Evolutionary conservation across 2,888 invertebrate genomes (phyloP).

Genomic region (Athripsodes cinereus): DNA sequence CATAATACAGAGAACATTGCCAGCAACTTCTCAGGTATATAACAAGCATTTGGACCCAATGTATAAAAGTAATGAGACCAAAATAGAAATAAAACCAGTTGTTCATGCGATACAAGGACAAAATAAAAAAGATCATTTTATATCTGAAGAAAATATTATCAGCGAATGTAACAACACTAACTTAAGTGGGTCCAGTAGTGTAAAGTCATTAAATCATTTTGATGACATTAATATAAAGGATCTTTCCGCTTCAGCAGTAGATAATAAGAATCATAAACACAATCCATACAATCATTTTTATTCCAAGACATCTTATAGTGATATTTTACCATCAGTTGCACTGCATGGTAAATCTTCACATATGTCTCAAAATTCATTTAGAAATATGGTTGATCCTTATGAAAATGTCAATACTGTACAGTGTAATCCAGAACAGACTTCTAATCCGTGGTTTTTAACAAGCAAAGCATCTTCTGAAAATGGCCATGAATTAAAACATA

Average conservation of each 20-base stretch:
- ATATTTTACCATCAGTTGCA: conserved; percentile 2
- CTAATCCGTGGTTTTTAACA: conserved; percentile 23
- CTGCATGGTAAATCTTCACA: conserved; percentile 14
- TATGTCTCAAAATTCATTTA: conserved; percentile 13
- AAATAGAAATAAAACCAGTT: too few relatives aligned
- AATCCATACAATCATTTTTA: conserved; percentile 10
- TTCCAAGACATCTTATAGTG: conserved; percentile 9
- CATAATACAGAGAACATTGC: too few relatives aligned
- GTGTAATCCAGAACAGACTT: neutral
- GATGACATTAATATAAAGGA: conserved; percentile 12
- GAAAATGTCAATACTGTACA: conserved; percentile 14
- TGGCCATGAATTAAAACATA: neutral
- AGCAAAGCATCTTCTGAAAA: conserved; percentile 5
- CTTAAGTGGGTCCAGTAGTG: too few relatives aligned
- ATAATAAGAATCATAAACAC: neutral
- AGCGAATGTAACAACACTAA: too few relatives aligned
- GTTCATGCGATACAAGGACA: too few relatives aligned
- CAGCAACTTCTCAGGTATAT: too few relatives aligned
- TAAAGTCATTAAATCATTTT: neutral
- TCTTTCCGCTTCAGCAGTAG: conserved; percentile 6
- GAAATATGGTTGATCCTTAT: conserved; percentile 10
- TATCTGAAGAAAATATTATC: too few relatives aligned
- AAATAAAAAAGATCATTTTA: too few relatives aligned
- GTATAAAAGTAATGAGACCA: too few relatives aligned
- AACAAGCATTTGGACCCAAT: too few relatives aligned